Percentiles rank a stretch among this genome's conserved stretches.
Conservation (phyloP, 2,113 vertebrate species). For the Zosterops hypoxanthus region DNA sequence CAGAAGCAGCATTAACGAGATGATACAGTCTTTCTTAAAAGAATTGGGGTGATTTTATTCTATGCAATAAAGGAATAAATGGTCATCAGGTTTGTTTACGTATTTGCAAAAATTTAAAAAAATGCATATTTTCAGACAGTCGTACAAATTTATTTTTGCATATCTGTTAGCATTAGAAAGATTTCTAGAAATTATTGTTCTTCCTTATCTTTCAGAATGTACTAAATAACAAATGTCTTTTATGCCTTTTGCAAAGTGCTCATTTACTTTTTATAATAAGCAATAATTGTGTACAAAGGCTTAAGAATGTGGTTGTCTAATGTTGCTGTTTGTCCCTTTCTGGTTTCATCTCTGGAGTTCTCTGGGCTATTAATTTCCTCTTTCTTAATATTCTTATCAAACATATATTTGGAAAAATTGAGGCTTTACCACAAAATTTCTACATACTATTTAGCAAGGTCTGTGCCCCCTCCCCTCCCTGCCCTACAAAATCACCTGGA, state of each 20-base stretch:
- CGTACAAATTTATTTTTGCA: background rate
- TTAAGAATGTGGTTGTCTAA: background rate
- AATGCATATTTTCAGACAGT: background rate
- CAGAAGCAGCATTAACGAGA: background rate
- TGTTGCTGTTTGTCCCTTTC: background rate
- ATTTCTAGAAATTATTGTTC: background rate
- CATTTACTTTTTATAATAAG: background rate
- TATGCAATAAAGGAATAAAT: background rate
- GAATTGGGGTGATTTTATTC: background rate
- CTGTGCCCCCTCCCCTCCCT: fast-evolving
- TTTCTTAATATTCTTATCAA: background rate
- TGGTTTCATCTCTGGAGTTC: background rate
- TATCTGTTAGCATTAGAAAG: background rate
- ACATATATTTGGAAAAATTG: background rate
- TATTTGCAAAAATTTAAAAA: background rate
- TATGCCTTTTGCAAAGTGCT: background rate
- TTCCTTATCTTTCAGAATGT: background rate
- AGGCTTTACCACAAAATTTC: background rate
- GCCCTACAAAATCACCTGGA: background rate
- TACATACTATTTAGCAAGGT: background rate
- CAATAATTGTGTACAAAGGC: background rate
- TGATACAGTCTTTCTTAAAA: background rate
- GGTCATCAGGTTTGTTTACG: background rate
- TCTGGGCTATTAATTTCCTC: background rate
- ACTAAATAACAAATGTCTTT: background rate